Percentiles rank a stretch among this genome's conserved stretches.
phyloP scores from a whole-genome alignment of 92 coral and sea anemone genomes.

The Siderastrea siderea region DNA sequence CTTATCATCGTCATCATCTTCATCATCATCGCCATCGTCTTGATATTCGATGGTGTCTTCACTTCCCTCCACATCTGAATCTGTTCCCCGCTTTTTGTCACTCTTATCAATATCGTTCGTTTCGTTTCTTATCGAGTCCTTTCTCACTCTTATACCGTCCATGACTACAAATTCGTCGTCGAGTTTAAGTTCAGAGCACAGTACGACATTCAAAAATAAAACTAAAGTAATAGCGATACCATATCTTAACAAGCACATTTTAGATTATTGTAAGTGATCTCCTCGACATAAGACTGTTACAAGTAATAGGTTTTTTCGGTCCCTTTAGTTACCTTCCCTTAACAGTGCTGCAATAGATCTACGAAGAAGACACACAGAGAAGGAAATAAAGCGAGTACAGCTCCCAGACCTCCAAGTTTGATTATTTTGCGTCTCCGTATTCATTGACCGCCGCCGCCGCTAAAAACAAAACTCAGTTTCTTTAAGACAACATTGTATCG shows the following conservation, averaged over 20 bases:
- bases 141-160: constrained; percentile 71
- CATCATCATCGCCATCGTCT: constrained; percentile 27
- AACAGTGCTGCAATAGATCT: not conserved
- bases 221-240: constrained; percentile 4
- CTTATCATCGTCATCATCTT: constrained; percentile 46
- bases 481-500: no score
- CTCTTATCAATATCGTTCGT: not conserved
- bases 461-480: no score
- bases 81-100: not conserved
- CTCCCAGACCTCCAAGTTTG: not conserved
- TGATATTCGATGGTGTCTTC: constrained; percentile 49
- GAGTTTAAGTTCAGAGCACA: constrained; percentile 30
- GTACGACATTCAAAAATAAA: not conserved
- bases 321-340: no score
- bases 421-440: not conserved
- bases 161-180: constrained; percentile 64
- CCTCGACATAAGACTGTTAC: no score
- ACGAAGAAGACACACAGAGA: not conserved
- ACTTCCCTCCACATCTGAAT: not conserved
- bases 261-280: not conserved
- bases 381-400: not conserved
- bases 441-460: not conserved
- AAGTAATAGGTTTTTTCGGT: no score
- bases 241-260: constrained; percentile 2
- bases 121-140: constrained; percentile 22